Base-by-base conservation (phyloP, 1,140 invertebrate species). In the Apolygus lucorum region DNA sequence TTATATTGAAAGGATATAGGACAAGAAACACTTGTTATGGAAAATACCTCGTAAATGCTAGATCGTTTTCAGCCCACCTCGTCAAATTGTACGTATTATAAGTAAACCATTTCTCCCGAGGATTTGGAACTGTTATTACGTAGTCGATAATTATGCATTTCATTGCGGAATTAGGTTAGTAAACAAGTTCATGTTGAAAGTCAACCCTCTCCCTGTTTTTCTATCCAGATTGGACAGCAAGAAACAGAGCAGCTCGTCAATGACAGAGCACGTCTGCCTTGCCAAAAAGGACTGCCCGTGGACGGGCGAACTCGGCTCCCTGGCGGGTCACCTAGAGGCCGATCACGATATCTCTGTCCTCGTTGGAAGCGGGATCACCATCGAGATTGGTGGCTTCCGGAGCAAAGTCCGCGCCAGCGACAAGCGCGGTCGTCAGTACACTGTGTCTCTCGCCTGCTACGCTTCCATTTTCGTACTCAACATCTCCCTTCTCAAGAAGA, bases 391-490 rank as follows among this genome's bases (percentile, higher is more conserved):
- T 11, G 54, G 52, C n/a, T 71, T 71, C 27, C 52, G 66, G 42
- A 54, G 66, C 28, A 71, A 71, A 71, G 52, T 71, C 2, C 34
- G 52, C 24, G 52, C 52, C 26, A 71, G 70, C 65, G 70, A 68
- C 24, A 62, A 28, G 8, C 67, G 54, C 62, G 59, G 66, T 8
- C 70, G 67, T 24, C 52, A 68, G 25, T 71, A 71, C 54, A 67
- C 67, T 11, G 66, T 71, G 49, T 67, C 67, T 14, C 52, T 71
- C 25, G 67, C 52, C 22, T 71, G 70, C 29, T 71, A 29, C 65
- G 67, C 70, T 2, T 59, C 49, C 2, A 68, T 68, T 34, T 71
- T 71, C 66, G 54, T 71, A n/a, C 63, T 67, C 28, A 71, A 71
- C 28, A 28, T 71, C 13, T 62, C 26, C 17, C 67, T 71, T 24